A percentile compares a stretch with the other conserved stretches of the same genome.
Conservation (phyloP, 2,888 invertebrate genomes). For the Lagria hirta region DNA sequence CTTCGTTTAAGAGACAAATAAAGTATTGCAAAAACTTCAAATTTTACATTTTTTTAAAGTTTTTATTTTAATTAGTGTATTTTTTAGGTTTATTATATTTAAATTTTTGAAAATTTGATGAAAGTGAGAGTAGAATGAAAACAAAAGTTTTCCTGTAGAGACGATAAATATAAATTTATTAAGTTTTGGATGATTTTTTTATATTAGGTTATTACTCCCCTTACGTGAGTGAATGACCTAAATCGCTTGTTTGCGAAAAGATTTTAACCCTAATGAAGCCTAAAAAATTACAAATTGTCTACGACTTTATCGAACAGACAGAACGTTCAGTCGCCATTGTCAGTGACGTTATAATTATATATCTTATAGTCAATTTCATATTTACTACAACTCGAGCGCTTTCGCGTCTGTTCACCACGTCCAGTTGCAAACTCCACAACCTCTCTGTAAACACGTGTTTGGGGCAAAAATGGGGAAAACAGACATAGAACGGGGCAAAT, state of each 20-base stretch:
- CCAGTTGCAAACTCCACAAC: conserved; percentile 17
- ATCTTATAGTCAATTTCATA: conserved; percentile 21
- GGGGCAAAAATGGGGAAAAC: conserved; percentile 14
- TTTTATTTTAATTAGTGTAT: no score
- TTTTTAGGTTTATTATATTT: no score
- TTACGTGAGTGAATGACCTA: no score
- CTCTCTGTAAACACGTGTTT: conserved; percentile 17
- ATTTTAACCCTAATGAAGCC: conserved; percentile 7
- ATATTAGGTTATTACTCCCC: no score
- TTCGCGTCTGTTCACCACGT: conserved; percentile 22
- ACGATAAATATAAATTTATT: no score
- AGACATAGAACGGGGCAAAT: conserved; percentile 9
- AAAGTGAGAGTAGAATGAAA: no score
- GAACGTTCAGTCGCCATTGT: conserved; percentile 13
- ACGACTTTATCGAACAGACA: conserved; percentile 22
- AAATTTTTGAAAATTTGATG: no score
- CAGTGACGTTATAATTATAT: conserved; percentile 24
- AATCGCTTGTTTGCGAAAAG: conserved; percentile 10
- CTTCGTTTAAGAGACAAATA: no score
- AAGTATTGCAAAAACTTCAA: no score
- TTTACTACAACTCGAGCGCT: conserved; percentile 24
- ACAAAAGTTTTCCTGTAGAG: no score
- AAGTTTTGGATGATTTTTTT: no score
- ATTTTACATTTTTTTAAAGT: no score
- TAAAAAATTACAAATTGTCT: conserved; percentile 14